Evolutionary conservation across 1,140 invertebrate species (phyloP).

Genomic region (Bombus confusus): DNA sequence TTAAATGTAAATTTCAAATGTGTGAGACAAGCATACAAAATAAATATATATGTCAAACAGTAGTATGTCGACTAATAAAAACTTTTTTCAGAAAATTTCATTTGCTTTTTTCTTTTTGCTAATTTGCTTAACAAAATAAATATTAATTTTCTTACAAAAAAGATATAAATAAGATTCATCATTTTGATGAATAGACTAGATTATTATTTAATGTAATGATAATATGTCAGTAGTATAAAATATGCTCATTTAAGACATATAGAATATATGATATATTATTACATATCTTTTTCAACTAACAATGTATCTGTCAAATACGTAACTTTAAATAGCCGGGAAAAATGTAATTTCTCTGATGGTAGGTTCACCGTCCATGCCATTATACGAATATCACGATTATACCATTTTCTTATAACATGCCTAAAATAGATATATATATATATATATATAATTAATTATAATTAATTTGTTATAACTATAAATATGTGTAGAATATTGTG

Average conservation of each 20-base stretch:
- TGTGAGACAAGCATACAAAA: slow-evolving; percentile 43
- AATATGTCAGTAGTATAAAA: slow-evolving; percentile 40
- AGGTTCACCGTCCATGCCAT: slow-evolving; percentile 87
- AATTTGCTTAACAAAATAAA: slow-evolving; percentile 27
- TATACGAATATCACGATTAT: slow-evolving; percentile 82
- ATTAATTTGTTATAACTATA: too few relatives aligned
- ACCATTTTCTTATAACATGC: slow-evolving; percentile 83
- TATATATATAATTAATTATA: too few relatives aligned
- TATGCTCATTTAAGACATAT: slow-evolving; percentile 13
- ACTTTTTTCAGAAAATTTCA: not conserved
- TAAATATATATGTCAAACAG: not conserved
- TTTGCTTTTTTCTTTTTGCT: not conserved
- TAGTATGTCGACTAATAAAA: not conserved
- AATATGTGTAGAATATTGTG: not conserved
- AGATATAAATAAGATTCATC: slow-evolving; percentile 51
- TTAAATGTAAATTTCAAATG: slow-evolving; percentile 20
- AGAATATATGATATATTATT: slow-evolving; percentile 35
- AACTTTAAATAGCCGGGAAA: slow-evolving; percentile 83
- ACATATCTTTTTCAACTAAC: slow-evolving; percentile 81
- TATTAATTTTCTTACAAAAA: slow-evolving; percentile 34
- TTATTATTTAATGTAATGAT: slow-evolving; percentile 35
- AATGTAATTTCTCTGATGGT: slow-evolving; percentile 86
- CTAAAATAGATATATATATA: slow-evolving; percentile 78
- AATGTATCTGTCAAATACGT: slow-evolving; percentile 88
- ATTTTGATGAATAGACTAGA: slow-evolving; percentile 61